Evolutionary conservation across 2,113 vertebrate genomes (phyloP).

Genomic region (Petrocephalus zakoni): DNA sequence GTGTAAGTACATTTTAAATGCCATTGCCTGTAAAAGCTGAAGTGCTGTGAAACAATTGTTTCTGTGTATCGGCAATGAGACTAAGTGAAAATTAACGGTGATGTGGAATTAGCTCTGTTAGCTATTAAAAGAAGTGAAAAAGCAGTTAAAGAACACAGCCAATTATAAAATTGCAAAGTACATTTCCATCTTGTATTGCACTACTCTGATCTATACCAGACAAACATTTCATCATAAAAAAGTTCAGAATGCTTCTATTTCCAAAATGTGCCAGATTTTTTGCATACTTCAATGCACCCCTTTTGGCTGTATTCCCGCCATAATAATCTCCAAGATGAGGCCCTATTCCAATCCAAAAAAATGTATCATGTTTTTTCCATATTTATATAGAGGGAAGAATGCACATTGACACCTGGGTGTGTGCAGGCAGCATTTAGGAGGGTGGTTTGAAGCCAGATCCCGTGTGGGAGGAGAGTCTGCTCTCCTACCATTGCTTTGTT

Average conservation of each 20-base stretch:
- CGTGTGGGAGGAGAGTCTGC: not conserved
- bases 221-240: not conserved
- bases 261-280: not conserved
- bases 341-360: not conserved
- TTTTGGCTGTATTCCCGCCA: not conserved
- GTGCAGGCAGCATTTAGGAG: not conserved
- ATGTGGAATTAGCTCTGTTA: not conserved
- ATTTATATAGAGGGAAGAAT: not conserved
- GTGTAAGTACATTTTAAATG: not conserved
- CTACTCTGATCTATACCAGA: not conserved
- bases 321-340: not conserved
- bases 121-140: not conserved
- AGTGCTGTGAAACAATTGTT: not conserved
- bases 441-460: not conserved
- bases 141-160: not conserved
- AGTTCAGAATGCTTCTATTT: not conserved
- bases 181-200: not conserved
- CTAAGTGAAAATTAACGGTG: not conserved
- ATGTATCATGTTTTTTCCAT: not conserved
- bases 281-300: not conserved
- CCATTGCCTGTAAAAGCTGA: not conserved
- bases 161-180: not conserved
- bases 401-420: not conserved
- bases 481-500: not conserved
- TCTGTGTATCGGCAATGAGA: not conserved